Evolutionary conservation across 2,113 vertebrate genomes (phyloP).

Genomic region (Cairina moschata): DNA sequence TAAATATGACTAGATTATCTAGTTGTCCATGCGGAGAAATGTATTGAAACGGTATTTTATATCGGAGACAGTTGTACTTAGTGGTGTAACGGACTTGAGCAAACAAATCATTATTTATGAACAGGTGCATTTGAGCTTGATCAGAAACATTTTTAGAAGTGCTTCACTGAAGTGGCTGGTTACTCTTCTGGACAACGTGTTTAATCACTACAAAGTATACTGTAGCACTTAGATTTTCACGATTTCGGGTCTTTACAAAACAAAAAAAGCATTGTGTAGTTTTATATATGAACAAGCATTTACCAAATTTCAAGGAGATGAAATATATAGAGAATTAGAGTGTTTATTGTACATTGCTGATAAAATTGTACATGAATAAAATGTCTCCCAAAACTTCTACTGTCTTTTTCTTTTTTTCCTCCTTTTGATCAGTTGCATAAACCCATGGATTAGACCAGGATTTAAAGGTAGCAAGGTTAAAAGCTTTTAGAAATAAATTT

Average conservation of each 20-base stretch:
- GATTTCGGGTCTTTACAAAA: slow-evolving; percentile 29
- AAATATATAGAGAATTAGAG: slow-evolving; percentile 35
- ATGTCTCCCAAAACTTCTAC: slow-evolving; percentile 7
- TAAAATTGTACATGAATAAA: slow-evolving; percentile 76
- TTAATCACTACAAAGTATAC: slow-evolving; percentile 74
- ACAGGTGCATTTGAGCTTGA: slow-evolving; percentile 62
- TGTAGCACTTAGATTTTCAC: slow-evolving; percentile 61
- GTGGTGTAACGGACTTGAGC: slow-evolving; percentile 33
- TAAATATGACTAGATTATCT: slow-evolving; percentile 50
- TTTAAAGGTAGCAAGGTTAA: not conserved
- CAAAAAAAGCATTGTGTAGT: slow-evolving; percentile 47
- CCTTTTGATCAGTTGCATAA: not conserved
- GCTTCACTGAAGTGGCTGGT: slow-evolving; percentile 60
- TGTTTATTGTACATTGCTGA: slow-evolving; percentile 58
- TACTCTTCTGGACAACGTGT: slow-evolving; percentile 66
- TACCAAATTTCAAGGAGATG: slow-evolving; percentile 48
- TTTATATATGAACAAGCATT: slow-evolving; percentile 68
- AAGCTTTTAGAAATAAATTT: not conserved
- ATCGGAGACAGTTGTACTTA: slow-evolving; percentile 69
- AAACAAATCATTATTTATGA: slow-evolving; percentile 75
- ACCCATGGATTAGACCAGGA: not conserved
- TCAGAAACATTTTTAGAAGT: slow-evolving; percentile 63
- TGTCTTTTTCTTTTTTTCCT: not conserved
- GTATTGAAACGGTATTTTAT: slow-evolving; percentile 73
- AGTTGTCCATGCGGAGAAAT: slow-evolving; percentile 36